phyloP scores from a whole-genome alignment of 1,140 invertebrate species.

The Neodiprion virginianus region DNA sequence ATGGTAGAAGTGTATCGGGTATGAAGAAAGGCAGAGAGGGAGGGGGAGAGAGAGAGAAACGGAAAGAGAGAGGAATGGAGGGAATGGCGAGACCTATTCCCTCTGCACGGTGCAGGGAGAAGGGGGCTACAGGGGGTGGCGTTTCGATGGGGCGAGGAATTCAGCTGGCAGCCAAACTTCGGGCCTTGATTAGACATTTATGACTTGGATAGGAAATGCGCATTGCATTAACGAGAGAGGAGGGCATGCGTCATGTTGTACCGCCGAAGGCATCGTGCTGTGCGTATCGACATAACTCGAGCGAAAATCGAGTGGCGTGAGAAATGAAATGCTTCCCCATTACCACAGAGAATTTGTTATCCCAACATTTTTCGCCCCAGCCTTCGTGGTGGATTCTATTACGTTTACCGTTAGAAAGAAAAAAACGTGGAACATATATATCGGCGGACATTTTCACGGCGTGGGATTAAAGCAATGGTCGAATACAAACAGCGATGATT shows the following conservation, averaged over 20 bases:
- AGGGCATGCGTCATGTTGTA: not conserved
- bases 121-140: not conserved
- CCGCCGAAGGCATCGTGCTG: too few relatives aligned
- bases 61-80: conserved; percentile 20
- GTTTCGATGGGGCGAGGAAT: not conserved
- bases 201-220: conserved; percentile 30
- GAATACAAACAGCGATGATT: too few relatives aligned
- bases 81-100: conserved; percentile 33
- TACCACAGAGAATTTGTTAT: too few relatives aligned
- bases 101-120: conserved; percentile 32
- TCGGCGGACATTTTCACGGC: too few relatives aligned
- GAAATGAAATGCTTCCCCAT: too few relatives aligned
- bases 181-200: conserved; percentile 41
- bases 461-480: too few relatives aligned
- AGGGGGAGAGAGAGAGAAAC: conserved; percentile 4
- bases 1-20: not conserved
- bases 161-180: conserved; percentile 28
- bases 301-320: too few relatives aligned
- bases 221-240: conserved; percentile 25
- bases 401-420: too few relatives aligned
- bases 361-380: too few relatives aligned
- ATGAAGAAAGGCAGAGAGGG: not conserved
- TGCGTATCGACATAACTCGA: too few relatives aligned
- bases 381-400: too few relatives aligned
- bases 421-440: too few relatives aligned